These are phyloP conservation scores for Argyresthia goedartella DNA, from an alignment of 2,888 invertebrate species.

Conservation along the genomic window DNA sequence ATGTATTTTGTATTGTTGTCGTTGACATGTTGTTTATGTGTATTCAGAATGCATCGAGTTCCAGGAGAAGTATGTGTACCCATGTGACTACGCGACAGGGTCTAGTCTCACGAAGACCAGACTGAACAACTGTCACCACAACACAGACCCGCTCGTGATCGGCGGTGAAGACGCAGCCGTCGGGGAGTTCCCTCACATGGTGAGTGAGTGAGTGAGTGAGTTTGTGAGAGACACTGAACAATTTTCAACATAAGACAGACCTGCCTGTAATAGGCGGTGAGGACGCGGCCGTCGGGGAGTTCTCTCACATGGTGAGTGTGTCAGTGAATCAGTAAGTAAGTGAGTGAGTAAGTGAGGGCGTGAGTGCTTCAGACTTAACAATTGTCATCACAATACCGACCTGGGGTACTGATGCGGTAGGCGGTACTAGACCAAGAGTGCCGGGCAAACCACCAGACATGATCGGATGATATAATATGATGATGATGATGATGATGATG, in stretches of 20 bases:
- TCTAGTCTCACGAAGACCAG: neutral
- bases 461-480: no score
- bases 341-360: neutral
- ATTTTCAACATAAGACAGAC: neutral
- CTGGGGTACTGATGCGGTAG: neutral
- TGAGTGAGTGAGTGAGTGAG: neutral
- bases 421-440: no score
- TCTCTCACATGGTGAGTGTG: conserved; percentile 15
- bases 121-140: conserved; percentile 3
- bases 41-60: conserved; percentile 13
- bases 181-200: conserved; percentile 13
- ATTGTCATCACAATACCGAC: conserved; percentile 1
- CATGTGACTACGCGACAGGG: conserved; percentile 1
- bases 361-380: neutral
- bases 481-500: no score
- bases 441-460: no score
- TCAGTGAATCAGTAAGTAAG: no score
- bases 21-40: no score
- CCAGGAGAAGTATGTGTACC: conserved; percentile 7
- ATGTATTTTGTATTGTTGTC: no score
- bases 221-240: neutral
- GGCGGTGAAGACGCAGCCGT: conserved; percentile 6
- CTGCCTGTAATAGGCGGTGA: conserved; percentile 7
- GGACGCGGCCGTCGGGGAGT: conserved; percentile 6
- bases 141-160: conserved; percentile 3